Evolutionary conservation across 2,113 vertebrate genomes (phyloP).

Genomic region (Neogobius melanostomus): DNA sequence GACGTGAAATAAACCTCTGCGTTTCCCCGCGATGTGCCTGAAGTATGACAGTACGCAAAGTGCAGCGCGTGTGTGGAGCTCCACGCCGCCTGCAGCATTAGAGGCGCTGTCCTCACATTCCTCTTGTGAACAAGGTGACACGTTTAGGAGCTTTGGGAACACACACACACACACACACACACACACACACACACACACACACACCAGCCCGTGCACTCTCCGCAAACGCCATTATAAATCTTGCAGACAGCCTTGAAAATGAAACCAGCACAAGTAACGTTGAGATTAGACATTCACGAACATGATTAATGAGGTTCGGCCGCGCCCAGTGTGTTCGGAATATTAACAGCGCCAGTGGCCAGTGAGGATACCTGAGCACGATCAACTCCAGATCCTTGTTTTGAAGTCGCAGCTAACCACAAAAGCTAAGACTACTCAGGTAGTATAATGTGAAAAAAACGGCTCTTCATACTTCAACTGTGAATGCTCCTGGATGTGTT

Average conservation of each 20-base stretch:
- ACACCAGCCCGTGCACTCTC: conserved; percentile 33
- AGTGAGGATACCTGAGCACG: conserved; percentile 50
- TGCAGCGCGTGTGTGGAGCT: conserved; percentile 22
- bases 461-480: too few species aligned
- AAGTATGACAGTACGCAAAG: not conserved
- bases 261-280: conserved; percentile 73
- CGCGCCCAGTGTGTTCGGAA: conserved; percentile 64
- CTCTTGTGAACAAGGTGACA: conserved; percentile 62
- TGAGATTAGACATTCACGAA: conserved; percentile 78
- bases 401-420: too few species aligned
- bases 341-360: conserved; percentile 66
- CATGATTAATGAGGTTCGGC: conserved; percentile 75
- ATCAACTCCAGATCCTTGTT: not conserved
- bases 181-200: conserved; percentile 14
- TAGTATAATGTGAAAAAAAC: too few species aligned
- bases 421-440: too few species aligned
- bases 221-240: conserved; percentile 74
- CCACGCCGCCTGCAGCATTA: conserved; percentile 26
- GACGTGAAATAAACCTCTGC: too few species aligned
- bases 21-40: too few species aligned
- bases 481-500: too few species aligned
- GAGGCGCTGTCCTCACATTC: conserved; percentile 37
- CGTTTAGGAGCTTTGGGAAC: conserved; percentile 56
- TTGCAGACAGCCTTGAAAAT: conserved; percentile 77
- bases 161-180: conserved; percentile 16